phyloP scores from a whole-genome alignment of 2,113 vertebrate genomes.

The Pavo muticus region DNA sequence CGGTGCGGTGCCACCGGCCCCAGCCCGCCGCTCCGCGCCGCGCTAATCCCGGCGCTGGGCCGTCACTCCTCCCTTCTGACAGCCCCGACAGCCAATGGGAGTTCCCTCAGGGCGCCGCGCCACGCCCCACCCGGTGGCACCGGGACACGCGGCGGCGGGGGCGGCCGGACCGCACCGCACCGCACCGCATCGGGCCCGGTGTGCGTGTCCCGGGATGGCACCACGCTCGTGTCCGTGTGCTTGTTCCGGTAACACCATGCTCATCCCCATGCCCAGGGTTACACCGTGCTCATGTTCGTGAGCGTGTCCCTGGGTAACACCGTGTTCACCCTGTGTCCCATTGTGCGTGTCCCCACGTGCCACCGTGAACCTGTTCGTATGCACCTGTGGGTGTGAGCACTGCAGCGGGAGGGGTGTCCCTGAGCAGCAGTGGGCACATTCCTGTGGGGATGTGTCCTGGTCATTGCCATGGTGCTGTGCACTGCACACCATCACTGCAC shows the following conservation, averaged over 20 bases:
- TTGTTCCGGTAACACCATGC: neutral
- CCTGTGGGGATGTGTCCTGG: accelerated
- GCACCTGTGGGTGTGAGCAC: accelerated
- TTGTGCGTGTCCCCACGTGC: accelerated
- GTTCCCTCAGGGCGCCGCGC: neutral
- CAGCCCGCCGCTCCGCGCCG: constrained; percentile 2
- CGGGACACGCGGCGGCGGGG: neutral
- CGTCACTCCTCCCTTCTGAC: constrained; percentile 44
- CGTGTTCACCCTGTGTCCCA: neutral
- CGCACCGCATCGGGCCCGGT: neutral
- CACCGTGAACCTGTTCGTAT: accelerated
- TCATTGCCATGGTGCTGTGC: accelerated
- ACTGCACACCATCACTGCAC: accelerated
- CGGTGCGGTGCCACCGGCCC: neutral
- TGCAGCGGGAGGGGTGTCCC: accelerated
- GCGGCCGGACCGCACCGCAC: neutral
- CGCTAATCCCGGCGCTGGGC: neutral
- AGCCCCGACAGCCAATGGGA: neutral
- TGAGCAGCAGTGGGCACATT: neutral
- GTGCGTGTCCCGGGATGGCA: neutral
- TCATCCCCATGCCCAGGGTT: neutral
- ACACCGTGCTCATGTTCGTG: neutral
- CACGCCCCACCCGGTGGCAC: neutral
- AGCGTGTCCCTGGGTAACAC: neutral
- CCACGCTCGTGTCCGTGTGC: neutral